These are phyloP conservation scores for Argyrosomus japonicus DNA, from an alignment of 2,113 vertebrate genomes.

Conservation along the genomic window DNA sequence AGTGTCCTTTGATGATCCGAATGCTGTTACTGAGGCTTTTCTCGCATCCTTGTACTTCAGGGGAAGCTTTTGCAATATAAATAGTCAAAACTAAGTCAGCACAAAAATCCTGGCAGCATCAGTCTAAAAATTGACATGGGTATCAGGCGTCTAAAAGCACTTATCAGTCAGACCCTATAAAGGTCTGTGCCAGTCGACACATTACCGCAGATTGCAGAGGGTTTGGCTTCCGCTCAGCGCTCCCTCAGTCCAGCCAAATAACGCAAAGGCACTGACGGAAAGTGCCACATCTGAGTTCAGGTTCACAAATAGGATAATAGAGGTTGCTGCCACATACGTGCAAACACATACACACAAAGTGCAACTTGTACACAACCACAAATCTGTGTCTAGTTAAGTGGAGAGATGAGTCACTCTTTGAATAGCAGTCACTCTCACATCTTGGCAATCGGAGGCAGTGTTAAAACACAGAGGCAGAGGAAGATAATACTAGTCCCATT, in stretches of 20 bases:
- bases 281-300: constrained; percentile 34
- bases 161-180: constrained; percentile 22
- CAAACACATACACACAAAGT: constrained; percentile 14
- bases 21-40: constrained; percentile 13
- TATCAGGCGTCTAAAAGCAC: constrained; percentile 48
- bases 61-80: background rate
- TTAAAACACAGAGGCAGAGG: constrained; percentile 30
- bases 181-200: constrained; percentile 41
- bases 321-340: constrained; percentile 30
- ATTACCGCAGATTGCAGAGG: constrained; percentile 44
- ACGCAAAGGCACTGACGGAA: background rate
- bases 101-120: constrained; percentile 14
- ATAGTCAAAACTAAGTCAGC: constrained; percentile 16
- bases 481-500: constrained; percentile 25
- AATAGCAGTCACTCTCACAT: constrained; percentile 44
- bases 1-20: constrained; percentile 42
- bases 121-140: constrained; percentile 39
- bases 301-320: constrained; percentile 35
- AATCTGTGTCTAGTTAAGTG: constrained; percentile 17
- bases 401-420: constrained; percentile 46
- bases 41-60: constrained; percentile 1
- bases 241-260: constrained; percentile 23
- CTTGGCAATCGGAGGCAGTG: background rate
- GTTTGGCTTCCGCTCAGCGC: constrained; percentile 29
- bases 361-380: constrained; percentile 27